Evolutionary conservation across 1,140 invertebrate genomes (phyloP).

Genomic region (Cydia splendana): DNA sequence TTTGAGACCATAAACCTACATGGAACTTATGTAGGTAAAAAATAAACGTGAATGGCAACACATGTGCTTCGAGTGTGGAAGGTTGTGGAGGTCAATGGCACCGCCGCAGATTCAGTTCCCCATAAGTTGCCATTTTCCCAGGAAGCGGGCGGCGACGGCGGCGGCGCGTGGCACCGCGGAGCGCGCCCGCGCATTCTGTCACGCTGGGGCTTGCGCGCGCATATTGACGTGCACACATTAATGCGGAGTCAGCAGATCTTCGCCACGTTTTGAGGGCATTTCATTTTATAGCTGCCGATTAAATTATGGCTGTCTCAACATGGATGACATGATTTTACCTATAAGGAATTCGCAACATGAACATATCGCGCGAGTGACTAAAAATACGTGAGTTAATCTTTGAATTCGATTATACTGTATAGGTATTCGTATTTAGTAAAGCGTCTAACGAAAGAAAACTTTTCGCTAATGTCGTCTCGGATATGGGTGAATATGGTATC

Average conservation of each 20-base stretch:
- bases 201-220: conserved; percentile 66
- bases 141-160: conserved; percentile 56
- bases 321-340: conserved; percentile 40
- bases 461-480: no score
- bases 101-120: conserved; percentile 72
- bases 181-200: conserved; percentile 70
- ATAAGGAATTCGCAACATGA: background rate
- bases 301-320: conserved; percentile 39
- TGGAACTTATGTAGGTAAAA: conserved; percentile 54
- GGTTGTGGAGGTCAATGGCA: conserved; percentile 67
- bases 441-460: no score
- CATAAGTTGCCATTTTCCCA: conserved; percentile 78
- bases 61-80: conserved; percentile 55
- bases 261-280: conserved; percentile 46
- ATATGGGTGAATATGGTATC: no score
- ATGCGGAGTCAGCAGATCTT: conserved; percentile 58
- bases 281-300: conserved; percentile 51
- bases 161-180: conserved; percentile 49
- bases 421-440: background rate
- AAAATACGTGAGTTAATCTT: no score
- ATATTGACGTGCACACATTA: conserved; percentile 70
- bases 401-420: no score
- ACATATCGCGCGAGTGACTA: no score
- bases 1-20: conserved; percentile 52
- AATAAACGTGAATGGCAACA: conserved; percentile 62